Evolutionary conservation across 2,797 vertebrate species (phyloP).

Genomic region (Gymnoscopelus microlampas): DNA sequence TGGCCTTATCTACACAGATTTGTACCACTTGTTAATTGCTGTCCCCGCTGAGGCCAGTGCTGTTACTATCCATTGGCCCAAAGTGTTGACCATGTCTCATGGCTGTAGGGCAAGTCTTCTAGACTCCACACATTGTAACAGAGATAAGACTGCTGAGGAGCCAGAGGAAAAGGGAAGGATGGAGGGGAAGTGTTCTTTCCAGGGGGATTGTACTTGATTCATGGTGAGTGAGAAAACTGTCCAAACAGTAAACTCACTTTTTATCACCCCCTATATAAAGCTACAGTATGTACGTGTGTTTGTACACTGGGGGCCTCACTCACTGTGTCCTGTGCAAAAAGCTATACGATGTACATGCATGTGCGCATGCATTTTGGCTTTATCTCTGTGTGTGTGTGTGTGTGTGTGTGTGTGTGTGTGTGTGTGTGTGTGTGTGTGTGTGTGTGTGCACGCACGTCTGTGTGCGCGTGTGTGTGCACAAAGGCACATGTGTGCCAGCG

Average conservation of each 20-base stretch:
- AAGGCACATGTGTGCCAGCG: neutral
- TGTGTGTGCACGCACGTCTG: too few relatives aligned
- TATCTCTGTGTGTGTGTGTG: too few relatives aligned
- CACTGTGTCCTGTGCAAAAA: too few relatives aligned
- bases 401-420: too few relatives aligned
- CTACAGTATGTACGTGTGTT: neutral
- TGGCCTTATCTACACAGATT: too few relatives aligned
- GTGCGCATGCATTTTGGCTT: neutral
- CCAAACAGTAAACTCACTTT: constrained; percentile 27
- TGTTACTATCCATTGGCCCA: constrained; percentile 7
- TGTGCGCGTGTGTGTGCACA: neutral
- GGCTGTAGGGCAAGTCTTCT: constrained; percentile 8
- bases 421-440: too few relatives aligned
- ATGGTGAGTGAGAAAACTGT: constrained; percentile 35
- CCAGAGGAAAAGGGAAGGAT: constrained; percentile 44
- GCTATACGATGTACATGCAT: neutral
- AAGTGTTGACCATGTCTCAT: constrained; percentile 12
- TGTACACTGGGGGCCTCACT: too few relatives aligned
- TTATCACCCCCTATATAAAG: constrained; percentile 24
- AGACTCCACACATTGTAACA: constrained; percentile 4
- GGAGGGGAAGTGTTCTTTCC: constrained; percentile 34
- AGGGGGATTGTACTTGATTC: constrained; percentile 27
- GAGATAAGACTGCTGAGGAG: constrained; percentile 35
- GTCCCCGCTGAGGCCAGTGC: neutral
- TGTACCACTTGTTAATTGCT: too few relatives aligned